A percentile compares a stretch with the other conserved stretches of the same genome.
Conservation (phyloP, 2,888 invertebrate genomes). For the Nowickia ferox region DNA sequence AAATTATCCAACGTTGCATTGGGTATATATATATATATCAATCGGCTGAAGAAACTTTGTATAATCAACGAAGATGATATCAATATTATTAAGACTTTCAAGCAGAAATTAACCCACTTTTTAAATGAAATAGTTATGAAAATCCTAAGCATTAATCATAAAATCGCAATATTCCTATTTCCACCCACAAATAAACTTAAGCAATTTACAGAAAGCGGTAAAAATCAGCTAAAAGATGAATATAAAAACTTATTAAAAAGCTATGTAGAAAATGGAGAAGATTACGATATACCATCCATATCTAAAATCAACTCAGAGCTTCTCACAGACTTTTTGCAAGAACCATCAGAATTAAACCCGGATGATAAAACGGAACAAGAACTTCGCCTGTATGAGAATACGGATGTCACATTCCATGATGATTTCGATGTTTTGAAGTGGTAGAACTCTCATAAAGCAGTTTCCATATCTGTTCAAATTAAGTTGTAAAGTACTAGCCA, state of each 20-base stretch:
- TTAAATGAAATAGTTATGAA: slow-evolving; percentile 39
- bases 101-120: slow-evolving; percentile 32
- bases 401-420: slow-evolving; percentile 42
- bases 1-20: slow-evolving; percentile 54
- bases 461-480: slow-evolving; percentile 36
- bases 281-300: slow-evolving; percentile 2
- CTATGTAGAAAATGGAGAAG: slow-evolving; percentile 7
- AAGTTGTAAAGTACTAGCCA: slow-evolving; percentile 30
- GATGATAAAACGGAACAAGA: slow-evolving; percentile 1
- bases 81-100: slow-evolving; percentile 26
- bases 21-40: slow-evolving; percentile 41
- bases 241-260: slow-evolving; percentile 50
- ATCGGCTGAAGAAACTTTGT: slow-evolving; percentile 49
- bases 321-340: slow-evolving; percentile 47
- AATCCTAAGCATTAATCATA: slow-evolving; percentile 55
- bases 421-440: slow-evolving; percentile 54
- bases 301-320: slow-evolving; percentile 24
- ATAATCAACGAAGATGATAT: neutral
- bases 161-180: slow-evolving; percentile 67
- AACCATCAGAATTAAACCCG: neutral
- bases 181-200: slow-evolving; percentile 65
- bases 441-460: slow-evolving; percentile 1
- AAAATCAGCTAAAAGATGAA: slow-evolving; percentile 42
- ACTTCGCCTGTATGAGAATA: slow-evolving; percentile 35
- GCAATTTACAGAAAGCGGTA: slow-evolving; percentile 50